Base-by-base conservation (phyloP, 1,140 invertebrate species). In the Oncopodura yosiiana region DNA sequence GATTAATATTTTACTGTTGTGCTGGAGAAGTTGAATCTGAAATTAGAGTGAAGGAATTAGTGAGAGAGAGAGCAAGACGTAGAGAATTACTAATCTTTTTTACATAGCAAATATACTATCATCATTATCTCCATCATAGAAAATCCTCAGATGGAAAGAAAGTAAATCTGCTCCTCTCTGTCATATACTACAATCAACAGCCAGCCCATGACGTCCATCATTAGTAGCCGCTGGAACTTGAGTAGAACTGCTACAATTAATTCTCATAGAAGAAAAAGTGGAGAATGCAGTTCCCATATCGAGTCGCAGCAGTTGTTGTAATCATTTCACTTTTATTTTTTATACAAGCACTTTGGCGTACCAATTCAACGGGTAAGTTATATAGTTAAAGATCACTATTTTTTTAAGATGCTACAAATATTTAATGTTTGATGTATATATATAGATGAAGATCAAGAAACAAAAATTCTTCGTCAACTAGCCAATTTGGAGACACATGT, bases 231-330 rank as follows among this genome's bases (percentile, higher is more conserved):
- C 16, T 24, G 18, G 3, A 30, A 46, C 24, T 30, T 12, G 8
- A 34, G 32, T 46, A 3, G 11, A 46, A 24, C 18, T 27, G 43
- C 32, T 11, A 30, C 43, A 24, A 46, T 3, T 4, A 46, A 18
- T 29, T 30, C 6, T n/a, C n/a, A n/a, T n/a, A n/a, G n/a, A n/a
- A n/a, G n/a, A n/a, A n/a, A 18, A 21, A 18, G 26, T 48, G 39
- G 39, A 45, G 24, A 18, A 62, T 62, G 60, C 60, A 62, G 56
- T 62, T 62, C 49, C 46, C 60, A n/a, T 53, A 58, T 46, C 46
- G 60, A 32, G 48, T 62, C 39, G 56, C 51, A 39, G 49, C 38
- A 26, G 46, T 58, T 26, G 21, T 52, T 23, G 49, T 51, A 38
- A 27, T 58, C 9, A 53, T 62, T 34, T 26, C 42, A 14, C 34